These are phyloP conservation scores for Mesochorus sp. DNA, from an alignment of 2,888 invertebrate species.

Conservation along the genomic window DNA sequence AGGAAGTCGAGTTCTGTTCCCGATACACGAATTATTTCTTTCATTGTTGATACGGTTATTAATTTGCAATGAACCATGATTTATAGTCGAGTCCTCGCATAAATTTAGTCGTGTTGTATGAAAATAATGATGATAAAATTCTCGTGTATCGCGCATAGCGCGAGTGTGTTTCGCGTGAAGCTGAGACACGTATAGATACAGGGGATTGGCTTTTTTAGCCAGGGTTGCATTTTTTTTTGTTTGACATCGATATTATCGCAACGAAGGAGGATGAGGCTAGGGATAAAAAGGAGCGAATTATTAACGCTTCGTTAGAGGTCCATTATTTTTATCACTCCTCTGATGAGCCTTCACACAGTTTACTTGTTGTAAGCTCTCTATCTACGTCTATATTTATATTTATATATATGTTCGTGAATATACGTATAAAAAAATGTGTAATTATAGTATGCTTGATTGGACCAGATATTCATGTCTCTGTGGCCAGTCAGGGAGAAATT, in stretches of 20 bases:
- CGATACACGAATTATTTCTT: background rate
- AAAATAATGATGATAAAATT: slow-evolving; percentile 5
- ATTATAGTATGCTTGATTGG: slow-evolving; percentile 27
- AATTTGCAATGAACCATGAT: background rate
- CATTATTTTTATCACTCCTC: slow-evolving; percentile 46
- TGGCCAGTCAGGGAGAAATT: background rate
- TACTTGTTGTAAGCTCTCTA: background rate
- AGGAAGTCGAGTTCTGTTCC: no score
- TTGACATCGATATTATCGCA: slow-evolving; percentile 9
- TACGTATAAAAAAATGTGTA: background rate
- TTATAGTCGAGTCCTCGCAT: background rate
- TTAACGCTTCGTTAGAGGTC: slow-evolving; percentile 25
- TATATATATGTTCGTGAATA: background rate
- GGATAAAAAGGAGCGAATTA: slow-evolving; percentile 49
- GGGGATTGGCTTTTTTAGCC: background rate
- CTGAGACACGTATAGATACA: background rate
- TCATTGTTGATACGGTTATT: background rate
- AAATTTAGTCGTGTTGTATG: slow-evolving; percentile 13
- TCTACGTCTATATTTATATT: background rate
- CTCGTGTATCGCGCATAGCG: background rate
- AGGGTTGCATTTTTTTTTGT: slow-evolving; percentile 37
- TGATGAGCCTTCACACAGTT: background rate
- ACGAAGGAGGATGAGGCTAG: slow-evolving; percentile 4
- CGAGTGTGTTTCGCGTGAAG: slow-evolving; percentile 21
- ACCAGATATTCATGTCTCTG: slow-evolving; percentile 21